These are phyloP conservation scores for Gymnocephalus cernua DNA, from an alignment of 2,113 vertebrate species.

Conservation along the genomic window DNA sequence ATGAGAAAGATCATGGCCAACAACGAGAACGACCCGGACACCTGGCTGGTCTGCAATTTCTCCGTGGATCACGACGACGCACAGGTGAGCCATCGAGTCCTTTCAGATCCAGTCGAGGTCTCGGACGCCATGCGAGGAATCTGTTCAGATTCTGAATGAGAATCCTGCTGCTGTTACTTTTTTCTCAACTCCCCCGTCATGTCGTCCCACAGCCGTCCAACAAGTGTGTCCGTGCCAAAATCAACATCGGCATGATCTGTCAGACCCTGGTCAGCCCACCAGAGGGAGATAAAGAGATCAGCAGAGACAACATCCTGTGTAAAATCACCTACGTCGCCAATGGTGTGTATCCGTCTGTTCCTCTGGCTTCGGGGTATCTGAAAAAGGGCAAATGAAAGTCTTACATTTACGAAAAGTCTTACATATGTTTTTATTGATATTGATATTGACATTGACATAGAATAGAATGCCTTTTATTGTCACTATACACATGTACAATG, in stretches of 20 bases:
- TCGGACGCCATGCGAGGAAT: neutral
- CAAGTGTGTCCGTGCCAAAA: conserved; percentile 97
- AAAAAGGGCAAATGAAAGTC: neutral
- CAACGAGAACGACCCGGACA: conserved; percentile 96
- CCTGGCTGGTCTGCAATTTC: conserved; percentile 98
- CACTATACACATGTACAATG: too few relatives aligned
- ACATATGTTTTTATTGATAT: neutral
- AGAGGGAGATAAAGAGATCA: conserved; percentile 94
- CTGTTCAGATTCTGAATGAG: neutral
- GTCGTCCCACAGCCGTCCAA: conserved; percentile 85
- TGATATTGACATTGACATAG: neutral
- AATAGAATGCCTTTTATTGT: too few relatives aligned
- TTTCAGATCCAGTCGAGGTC: accelerated
- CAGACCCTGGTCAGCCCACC: conserved; percentile 97
- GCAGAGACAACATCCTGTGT: conserved; percentile 95
- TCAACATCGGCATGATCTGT: conserved; percentile 98
- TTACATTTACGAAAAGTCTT: neutral
- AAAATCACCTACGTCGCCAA: conserved; percentile 99
- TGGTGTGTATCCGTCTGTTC: conserved; percentile 84
- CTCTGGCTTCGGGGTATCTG: neutral
- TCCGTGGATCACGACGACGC: conserved; percentile 96
- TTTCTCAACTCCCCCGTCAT: neutral
- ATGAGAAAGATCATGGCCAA: conserved; percentile 91
- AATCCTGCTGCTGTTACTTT: neutral
- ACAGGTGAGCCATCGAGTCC: conserved; percentile 85